Evolutionary conservation across 2,888 invertebrate genomes (phyloP), one percentile per base, ranked within the genome.

Genomic region (Drosophila ustulata): DNA sequence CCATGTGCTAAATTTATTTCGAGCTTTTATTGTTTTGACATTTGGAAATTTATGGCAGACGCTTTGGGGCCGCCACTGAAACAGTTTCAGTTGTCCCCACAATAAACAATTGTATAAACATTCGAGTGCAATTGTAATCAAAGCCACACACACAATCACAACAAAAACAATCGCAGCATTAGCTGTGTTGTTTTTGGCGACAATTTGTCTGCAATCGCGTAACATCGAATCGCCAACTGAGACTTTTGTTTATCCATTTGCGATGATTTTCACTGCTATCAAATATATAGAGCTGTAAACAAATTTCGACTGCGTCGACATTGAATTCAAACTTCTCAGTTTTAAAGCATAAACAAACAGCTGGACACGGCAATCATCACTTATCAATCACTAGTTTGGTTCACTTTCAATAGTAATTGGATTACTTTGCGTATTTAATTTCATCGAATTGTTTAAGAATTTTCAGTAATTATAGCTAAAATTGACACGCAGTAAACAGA

Each of bases 31-130:
- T 74, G 84, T 88, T 87, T 71, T 73, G 68, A 79, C 69, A 66
- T 75, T 75, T 59, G 43, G n/a, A 70, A 78, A 86, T 76, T 81
- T 73, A 71, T 78, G 76, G 63, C 62, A 72, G 85, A 87, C 87
- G 50, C 65, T 61, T 58, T 65, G 82, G 66, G 61, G 66, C 83
- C 83, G 34, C 49, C 28, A 41, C 37, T 46, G 56, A 28, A 49
- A 51, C 28, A 45, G 26, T 57, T 69, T n/a, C 63, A 49, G 6
- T 43, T 46, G 13, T 52, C 8, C 37, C n/a, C n/a, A 47, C 39
- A 3, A 41, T 51, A 58, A 62, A 53, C 37, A 62, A 41, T 55
- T 55, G 47, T 63, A 30, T 55, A 63, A 55, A 49, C 62, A 63
- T n/a, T 55, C 39, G 39, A 47, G 46, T 53, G 41, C 59, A 71